Conservation (phyloP, 2,113 vertebrate genomes). For the Piprites chloris region DNA sequence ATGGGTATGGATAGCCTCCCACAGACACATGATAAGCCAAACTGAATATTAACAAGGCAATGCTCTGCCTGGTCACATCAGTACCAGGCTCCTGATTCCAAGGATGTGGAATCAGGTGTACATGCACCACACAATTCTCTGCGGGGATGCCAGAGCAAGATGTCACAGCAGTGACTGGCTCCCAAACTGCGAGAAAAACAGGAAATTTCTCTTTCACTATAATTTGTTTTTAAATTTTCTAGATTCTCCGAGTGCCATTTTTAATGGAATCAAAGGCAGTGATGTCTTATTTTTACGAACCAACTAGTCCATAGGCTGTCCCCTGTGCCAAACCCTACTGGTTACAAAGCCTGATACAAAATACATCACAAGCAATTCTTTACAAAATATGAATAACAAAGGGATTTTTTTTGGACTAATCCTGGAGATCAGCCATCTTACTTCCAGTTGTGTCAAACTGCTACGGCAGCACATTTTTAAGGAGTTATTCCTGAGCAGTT, state of each 20-base stretch:
- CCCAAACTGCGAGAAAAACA: not conserved
- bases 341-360: not conserved
- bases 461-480: not conserved
- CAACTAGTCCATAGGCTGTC: not conserved
- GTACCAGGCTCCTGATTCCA: not conserved
- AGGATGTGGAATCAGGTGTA: fast-evolving
- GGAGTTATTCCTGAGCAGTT: not conserved
- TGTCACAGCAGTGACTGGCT: not conserved
- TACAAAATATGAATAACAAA: not conserved
- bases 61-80: not conserved
- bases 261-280: not conserved
- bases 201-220: not conserved
- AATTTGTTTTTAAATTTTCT: not conserved
- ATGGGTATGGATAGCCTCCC: not conserved
- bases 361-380: not conserved
- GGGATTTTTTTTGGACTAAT: not conserved
- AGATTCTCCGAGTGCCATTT: not conserved
- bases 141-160: not conserved
- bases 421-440: not conserved
- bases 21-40: not conserved
- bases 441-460: not conserved
- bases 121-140: fast-evolving
- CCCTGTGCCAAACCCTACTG: not conserved
- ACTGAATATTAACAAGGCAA: not conserved
- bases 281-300: not conserved